phyloP scores from a whole-genome alignment of 1,140 invertebrate species.

The Dendrolimus punctatus region DNA sequence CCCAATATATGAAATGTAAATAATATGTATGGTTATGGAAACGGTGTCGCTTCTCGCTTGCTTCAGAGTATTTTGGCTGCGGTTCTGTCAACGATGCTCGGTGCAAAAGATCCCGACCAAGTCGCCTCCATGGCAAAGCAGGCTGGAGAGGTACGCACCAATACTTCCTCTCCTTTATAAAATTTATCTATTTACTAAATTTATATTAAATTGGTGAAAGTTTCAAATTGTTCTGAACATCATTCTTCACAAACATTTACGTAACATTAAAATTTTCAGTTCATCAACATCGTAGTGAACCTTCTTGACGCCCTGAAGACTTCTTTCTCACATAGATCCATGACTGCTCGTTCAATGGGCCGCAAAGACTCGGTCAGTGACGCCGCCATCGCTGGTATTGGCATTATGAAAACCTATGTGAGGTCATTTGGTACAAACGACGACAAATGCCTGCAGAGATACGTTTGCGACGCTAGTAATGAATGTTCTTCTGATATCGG shows the following conservation, averaged over 20 bases:
- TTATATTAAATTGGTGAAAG: no score
- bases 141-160: constrained; percentile 89
- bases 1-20: constrained; percentile 49
- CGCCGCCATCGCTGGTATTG: constrained; percentile 86
- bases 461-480: constrained; percentile 89
- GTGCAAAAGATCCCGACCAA: constrained; percentile 90
- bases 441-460: constrained; percentile 85
- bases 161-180: constrained; percentile 48
- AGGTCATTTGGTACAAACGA: constrained; percentile 86
- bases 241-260: background rate
- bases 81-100: constrained; percentile 89
- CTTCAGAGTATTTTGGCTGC: constrained; percentile 90
- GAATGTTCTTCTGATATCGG: constrained; percentile 90
- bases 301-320: constrained; percentile 91
- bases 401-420: constrained; percentile 91
- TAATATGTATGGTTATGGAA: constrained; percentile 67
- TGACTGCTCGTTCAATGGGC: constrained; percentile 85
- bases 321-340: constrained; percentile 90
- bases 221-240: background rate
- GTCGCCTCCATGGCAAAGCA: constrained; percentile 93
- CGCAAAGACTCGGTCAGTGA: constrained; percentile 89
- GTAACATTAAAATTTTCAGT: constrained; percentile 68
- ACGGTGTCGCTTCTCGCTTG: constrained; percentile 72
- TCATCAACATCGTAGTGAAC: constrained; percentile 92
- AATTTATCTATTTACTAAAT: background rate